phyloP scores from a whole-genome alignment of 2,113 vertebrate genomes.

The Patagioenas fasciata region DNA sequence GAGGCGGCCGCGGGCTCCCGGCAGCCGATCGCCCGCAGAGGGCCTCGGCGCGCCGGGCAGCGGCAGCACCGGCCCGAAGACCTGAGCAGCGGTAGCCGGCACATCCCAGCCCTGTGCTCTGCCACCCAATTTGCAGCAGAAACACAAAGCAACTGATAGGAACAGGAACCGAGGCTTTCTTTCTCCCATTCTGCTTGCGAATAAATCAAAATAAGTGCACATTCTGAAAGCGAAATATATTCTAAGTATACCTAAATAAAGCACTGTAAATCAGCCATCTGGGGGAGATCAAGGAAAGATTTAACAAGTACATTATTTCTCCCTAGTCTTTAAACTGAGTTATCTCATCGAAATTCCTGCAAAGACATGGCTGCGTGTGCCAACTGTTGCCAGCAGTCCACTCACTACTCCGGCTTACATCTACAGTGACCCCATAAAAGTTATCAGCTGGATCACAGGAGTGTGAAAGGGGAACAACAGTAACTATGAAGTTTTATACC shows the following conservation, averaged over 20 bases:
- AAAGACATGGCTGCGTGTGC: fast-evolving
- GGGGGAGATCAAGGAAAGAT: not conserved
- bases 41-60: not conserved
- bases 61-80: not conserved
- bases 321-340: not conserved
- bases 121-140: not conserved
- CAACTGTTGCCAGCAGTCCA: not conserved
- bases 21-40: not conserved
- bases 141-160: not conserved
- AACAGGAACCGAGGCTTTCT: fast-evolving
- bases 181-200: not conserved
- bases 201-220: fast-evolving
- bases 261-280: not conserved
- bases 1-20: not conserved
- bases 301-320: not conserved
- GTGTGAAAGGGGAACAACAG: not conserved
- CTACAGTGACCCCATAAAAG: not conserved
- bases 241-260: not conserved
- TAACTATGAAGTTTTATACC: not conserved
- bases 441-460: not conserved
- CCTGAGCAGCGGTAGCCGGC: not conserved
- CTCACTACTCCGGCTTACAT: not conserved
- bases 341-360: not conserved
- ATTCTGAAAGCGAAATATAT: not conserved
- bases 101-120: fast-evolving